These are phyloP conservation scores for Agrilus cyanescens DNA, from an alignment of 2,888 invertebrate species.

Conservation along the genomic window DNA sequence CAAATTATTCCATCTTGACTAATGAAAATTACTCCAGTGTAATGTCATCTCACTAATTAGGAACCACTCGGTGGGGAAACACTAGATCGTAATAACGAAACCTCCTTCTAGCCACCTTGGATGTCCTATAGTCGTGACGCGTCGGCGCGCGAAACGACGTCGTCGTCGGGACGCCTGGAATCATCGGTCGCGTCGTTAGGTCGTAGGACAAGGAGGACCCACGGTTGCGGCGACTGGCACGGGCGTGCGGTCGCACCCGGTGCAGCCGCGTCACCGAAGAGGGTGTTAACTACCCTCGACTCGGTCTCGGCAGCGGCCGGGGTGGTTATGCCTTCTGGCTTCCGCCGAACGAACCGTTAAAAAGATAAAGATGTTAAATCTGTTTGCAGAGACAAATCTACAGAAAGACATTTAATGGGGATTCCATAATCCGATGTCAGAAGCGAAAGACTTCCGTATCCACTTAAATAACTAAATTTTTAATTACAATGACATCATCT, in stretches of 20 bases:
- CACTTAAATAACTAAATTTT: too few relatives aligned
- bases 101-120: not conserved
- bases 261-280: slow-evolving; percentile 19
- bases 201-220: slow-evolving; percentile 1
- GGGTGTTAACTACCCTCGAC: slow-evolving; percentile 23
- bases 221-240: slow-evolving; percentile 6
- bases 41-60: not conserved
- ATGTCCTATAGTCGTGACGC: not conserved
- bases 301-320: slow-evolving; percentile 23
- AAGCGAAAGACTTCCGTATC: too few relatives aligned
- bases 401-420: too few relatives aligned
- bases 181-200: not conserved
- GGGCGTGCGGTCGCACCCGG: slow-evolving; percentile 1
- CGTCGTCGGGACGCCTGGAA: not conserved
- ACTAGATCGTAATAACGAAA: not conserved
- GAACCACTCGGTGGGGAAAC: not conserved
- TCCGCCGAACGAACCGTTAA: not conserved
- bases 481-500: too few relatives aligned
- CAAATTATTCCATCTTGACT: too few relatives aligned
- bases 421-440: too few relatives aligned
- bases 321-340: slow-evolving; percentile 5
- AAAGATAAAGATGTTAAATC: too few relatives aligned
- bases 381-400: too few relatives aligned
- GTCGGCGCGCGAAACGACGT: not conserved
- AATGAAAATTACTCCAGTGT: not conserved